phyloP scores from a whole-genome alignment of 2,113 vertebrate species.

The Nothobranchius kuhntae region DNA sequence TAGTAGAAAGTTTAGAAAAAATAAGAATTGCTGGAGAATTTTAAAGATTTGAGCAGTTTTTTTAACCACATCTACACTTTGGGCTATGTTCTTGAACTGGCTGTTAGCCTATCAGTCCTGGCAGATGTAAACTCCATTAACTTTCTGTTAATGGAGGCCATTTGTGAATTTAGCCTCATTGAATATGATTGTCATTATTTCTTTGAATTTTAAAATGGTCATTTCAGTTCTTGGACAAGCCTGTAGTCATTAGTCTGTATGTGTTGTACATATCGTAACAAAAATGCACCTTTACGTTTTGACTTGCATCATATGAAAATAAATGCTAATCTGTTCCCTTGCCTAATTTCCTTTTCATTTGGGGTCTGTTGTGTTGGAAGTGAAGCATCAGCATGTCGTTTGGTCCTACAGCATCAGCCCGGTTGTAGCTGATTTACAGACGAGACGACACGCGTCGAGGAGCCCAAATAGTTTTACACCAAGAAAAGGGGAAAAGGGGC shows the following conservation, averaged over 20 bases:
- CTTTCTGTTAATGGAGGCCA: not conserved
- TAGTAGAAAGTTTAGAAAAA: not conserved
- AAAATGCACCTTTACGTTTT: slow-evolving; percentile 12
- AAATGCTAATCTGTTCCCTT: slow-evolving; percentile 17
- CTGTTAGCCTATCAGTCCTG: no score
- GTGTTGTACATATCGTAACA: slow-evolving; percentile 59
- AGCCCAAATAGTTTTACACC: slow-evolving; percentile 41
- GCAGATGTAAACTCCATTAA: no score
- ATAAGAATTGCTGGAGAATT: not conserved
- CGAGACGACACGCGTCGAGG: slow-evolving; percentile 47
- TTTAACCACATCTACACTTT: not conserved
- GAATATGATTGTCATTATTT: no score
- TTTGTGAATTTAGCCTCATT: not conserved
- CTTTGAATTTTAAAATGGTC: no score
- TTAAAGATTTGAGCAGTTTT: not conserved
- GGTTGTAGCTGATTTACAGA: slow-evolving; percentile 41
- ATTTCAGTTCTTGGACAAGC: no score
- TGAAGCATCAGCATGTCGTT: not conserved
- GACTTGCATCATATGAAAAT: slow-evolving; percentile 29
- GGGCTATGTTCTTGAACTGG: no score
- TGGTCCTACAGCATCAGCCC: slow-evolving; percentile 3
- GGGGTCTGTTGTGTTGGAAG: not conserved
- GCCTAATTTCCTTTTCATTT: slow-evolving; percentile 16
- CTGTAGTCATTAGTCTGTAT: slow-evolving; percentile 16
- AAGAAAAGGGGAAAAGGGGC: slow-evolving; percentile 9